A percentile compares a stretch with the other conserved stretches of the same genome.
These are phyloP conservation scores for Pithys albifrons DNA, from an alignment of 2,113 vertebrate genomes.

Conservation along the genomic window DNA sequence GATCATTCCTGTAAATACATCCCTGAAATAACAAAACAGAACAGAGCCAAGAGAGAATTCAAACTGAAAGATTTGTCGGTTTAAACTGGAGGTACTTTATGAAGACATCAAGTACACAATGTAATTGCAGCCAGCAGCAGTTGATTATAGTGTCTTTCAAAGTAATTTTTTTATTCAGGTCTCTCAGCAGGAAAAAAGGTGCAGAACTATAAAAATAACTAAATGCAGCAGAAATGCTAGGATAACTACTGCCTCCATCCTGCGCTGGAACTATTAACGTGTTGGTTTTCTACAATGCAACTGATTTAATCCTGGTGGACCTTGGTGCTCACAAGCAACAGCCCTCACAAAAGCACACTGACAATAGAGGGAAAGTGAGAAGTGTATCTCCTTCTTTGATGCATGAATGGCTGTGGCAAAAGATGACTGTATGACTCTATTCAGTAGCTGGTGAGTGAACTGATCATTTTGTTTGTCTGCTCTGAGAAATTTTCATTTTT, in stretches of 20 bases:
- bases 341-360: not conserved
- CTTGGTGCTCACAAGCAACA: not conserved
- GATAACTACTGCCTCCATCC: not conserved
- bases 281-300: not conserved
- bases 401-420: not conserved
- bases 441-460: not conserved
- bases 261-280: not conserved
- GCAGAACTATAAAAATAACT: slow-evolving; percentile 43
- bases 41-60: slow-evolving; percentile 13
- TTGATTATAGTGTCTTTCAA: slow-evolving; percentile 68
- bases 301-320: not conserved
- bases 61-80: slow-evolving; percentile 1
- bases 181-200: slow-evolving; percentile 47
- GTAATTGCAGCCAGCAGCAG: slow-evolving; percentile 40
- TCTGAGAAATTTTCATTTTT: not conserved
- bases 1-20: not conserved
- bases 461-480: not conserved
- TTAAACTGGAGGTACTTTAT: slow-evolving; percentile 40
- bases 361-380: not conserved
- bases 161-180: slow-evolving; percentile 25
- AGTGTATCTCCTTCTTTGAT: not conserved
- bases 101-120: slow-evolving; percentile 44
- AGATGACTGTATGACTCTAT: not conserved
- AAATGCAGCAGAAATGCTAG: slow-evolving; percentile 33
- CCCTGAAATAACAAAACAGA: slow-evolving; percentile 17